A percentile compares a stretch with the other conserved stretches of the same genome.
phyloP scores from a whole-genome alignment of 2,888 invertebrate genomes.

The Drosophila eohydei region DNA sequence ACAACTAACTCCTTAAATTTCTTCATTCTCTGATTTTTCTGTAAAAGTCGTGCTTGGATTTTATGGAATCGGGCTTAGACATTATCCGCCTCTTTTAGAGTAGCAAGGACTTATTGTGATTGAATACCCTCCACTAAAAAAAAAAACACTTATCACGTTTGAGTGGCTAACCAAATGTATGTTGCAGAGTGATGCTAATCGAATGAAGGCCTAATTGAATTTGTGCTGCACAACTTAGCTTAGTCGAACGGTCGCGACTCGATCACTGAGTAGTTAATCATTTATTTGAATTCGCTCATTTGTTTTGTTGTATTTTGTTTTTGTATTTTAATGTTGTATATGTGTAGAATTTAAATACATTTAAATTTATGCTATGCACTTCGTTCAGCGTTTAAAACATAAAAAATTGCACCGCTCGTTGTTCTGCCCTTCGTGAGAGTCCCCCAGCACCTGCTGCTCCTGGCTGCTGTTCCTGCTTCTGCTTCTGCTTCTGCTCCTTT shows the following conservation, averaged over 20 bases:
- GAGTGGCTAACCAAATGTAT: no score
- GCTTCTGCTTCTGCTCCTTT: not conserved
- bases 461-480: not conserved
- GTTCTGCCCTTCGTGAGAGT: slow-evolving; percentile 46
- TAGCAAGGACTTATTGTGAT: no score
- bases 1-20: not conserved
- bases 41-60: not conserved
- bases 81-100: no score
- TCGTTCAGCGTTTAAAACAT: slow-evolving; percentile 76
- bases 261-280: not conserved
- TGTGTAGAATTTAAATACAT: slow-evolving; percentile 79
- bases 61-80: not conserved
- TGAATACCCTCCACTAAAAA: no score
- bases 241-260: not conserved
- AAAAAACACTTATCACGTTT: no score
- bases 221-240: no score
- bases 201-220: no score
- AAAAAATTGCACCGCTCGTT: slow-evolving; percentile 83
- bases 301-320: slow-evolving; percentile 39
- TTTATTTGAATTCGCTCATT: slow-evolving; percentile 41
- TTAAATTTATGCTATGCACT: slow-evolving; percentile 78
- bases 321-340: slow-evolving; percentile 53
- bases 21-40: not conserved
- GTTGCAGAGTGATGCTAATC: no score
- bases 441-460: not conserved